Base-by-base conservation (phyloP, 2,888 invertebrate genomes). In the Rhagophthalmus giganteus region DNA sequence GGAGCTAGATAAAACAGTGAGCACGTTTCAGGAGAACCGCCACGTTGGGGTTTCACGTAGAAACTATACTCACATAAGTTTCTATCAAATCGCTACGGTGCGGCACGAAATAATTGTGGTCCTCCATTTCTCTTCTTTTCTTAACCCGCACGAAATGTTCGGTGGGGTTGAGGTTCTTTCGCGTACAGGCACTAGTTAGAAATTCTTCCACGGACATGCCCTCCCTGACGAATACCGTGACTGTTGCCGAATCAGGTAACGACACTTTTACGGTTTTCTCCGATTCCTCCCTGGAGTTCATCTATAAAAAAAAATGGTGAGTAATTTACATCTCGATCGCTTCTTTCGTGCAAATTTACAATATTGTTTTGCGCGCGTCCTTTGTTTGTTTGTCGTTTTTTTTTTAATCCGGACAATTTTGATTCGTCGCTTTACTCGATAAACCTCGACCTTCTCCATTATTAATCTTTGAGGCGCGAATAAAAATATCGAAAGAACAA, bases 151-250 rank as follows among this genome's bases (percentile, higher is more conserved):
- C 91, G 77, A 96, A 97, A 77, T 96, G 95, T 74, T 97, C 96
- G 76, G 92, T 89, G 25, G 95, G 88, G 76, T 91, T 94, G 61
- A 97, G 85, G 65, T 89, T 91, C 73, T 94, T 91, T 62, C 94
- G 84, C 59, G 87, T 88, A 78, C 96, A 96, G 37, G 94, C 94
- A 63, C 87, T 88, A 31, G 92, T 93, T 58, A 97, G 80, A 75
- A 97, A 92, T 77, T 97, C 96, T 73, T 95, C 94, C 34, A 96
- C 94, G 24, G 94, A 89, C 90, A 96, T 95, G 55, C 88, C 88
- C 58, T 94, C 94, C 65, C 91, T 84, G 62, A 94, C 84, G 69
- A 87, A 88, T 59, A 94, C 91, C 46, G 88, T 89, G 39, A 91
- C 91, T 59, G 83, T 84, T 54, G 83, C 84, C 58, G 83, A 88